phyloP scores from a whole-genome alignment of 2,888 invertebrate species.

The Drosophila kuntzei region DNA sequence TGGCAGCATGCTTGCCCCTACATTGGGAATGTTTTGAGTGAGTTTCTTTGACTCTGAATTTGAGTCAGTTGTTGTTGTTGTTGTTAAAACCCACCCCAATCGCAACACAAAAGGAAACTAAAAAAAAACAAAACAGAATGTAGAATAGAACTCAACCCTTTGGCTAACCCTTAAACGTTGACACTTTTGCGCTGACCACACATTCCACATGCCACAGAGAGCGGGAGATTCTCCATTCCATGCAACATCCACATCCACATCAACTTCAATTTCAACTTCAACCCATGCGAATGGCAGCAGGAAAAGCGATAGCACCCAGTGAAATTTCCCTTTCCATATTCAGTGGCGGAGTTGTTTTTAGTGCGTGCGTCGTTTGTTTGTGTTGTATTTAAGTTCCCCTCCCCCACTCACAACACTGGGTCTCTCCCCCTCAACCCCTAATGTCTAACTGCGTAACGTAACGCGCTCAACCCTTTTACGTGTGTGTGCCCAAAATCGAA shows the following conservation, averaged over 20 bases:
- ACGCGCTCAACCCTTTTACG: constrained; percentile 63
- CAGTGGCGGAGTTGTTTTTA: constrained; percentile 51
- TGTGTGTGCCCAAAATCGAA: constrained; percentile 60
- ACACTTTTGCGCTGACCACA: constrained; percentile 75
- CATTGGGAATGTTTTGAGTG: constrained; percentile 21
- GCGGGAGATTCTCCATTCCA: constrained; percentile 22
- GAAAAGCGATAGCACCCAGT: constrained; percentile 17
- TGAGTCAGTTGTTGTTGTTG: constrained; percentile 16
- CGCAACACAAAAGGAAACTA: not conserved
- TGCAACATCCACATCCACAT: not conserved
- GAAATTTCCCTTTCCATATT: constrained; percentile 21
- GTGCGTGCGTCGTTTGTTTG: constrained; percentile 63
- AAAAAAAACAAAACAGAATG: not conserved
- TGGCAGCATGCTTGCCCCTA: constrained; percentile 44
- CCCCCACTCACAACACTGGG: not conserved
- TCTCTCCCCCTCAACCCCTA: constrained; percentile 30
- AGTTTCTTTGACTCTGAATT: constrained; percentile 11
- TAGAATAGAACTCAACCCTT: constrained; percentile 66
- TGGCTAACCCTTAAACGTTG: constrained; percentile 71
- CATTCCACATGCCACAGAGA: constrained; percentile 51
- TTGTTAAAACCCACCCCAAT: constrained; percentile 29
- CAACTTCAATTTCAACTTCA: not conserved
- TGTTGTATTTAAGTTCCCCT: constrained; percentile 23
- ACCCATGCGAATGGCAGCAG: constrained; percentile 3
- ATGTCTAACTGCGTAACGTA: constrained; percentile 42